Percentiles rank a stretch among this genome's conserved stretches.
phyloP scores from a whole-genome alignment of 2,797 vertebrate species.

The Molossus molossus region DNA sequence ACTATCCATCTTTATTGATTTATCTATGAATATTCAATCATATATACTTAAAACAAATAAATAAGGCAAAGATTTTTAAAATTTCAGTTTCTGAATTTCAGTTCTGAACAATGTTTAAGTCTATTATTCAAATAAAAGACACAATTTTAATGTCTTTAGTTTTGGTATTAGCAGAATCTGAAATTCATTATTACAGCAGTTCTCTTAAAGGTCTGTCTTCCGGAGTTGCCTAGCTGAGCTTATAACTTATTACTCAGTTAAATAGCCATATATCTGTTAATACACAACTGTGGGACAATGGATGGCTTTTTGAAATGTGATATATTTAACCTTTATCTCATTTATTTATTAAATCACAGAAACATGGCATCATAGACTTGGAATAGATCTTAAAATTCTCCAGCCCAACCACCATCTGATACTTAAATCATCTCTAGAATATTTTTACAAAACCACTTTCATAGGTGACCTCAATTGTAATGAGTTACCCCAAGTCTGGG shows the following conservation, averaged over 20 bases:
- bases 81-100: background rate
- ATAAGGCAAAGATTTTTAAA: background rate
- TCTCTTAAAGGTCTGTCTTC: background rate
- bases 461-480: background rate
- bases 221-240: slow-evolving; percentile 23
- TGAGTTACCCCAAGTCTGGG: background rate
- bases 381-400: slow-evolving; percentile 27
- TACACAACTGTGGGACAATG: background rate
- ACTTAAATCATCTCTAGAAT: background rate
- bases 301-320: slow-evolving; percentile 49
- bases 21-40: slow-evolving; percentile 22
- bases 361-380: background rate
- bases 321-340: slow-evolving; percentile 58
- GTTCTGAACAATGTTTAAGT: background rate
- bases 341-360: slow-evolving; percentile 58
- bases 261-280: slow-evolving; percentile 33
- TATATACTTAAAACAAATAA: slow-evolving; percentile 36
- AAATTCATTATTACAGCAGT: slow-evolving; percentile 6
- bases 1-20: background rate
- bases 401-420: background rate
- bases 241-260: slow-evolving; percentile 17
- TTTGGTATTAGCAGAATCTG: slow-evolving; percentile 12
- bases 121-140: slow-evolving; percentile 62
- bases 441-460: background rate
- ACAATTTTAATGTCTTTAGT: slow-evolving; percentile 12